phyloP scores from a whole-genome alignment of 2,888 invertebrate genomes.

The Tetragonisca angustula region DNA sequence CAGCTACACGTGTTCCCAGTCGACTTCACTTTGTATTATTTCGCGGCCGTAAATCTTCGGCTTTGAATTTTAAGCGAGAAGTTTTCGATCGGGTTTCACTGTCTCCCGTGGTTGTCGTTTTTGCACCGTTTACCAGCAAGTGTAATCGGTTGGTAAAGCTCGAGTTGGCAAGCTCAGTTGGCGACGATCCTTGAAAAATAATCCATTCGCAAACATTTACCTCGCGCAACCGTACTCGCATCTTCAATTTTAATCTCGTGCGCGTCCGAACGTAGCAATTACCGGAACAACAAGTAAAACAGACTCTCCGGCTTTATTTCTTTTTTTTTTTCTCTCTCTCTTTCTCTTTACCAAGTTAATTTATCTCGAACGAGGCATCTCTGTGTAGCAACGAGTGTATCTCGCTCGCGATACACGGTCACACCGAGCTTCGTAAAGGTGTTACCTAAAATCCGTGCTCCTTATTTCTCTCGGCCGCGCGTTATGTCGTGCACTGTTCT shows the following conservation, averaged over 20 bases:
- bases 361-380: conserved; percentile 68
- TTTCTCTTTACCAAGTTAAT: conserved; percentile 61
- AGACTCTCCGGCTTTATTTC: conserved; percentile 46
- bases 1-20: not conserved
- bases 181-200: not conserved
- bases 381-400: conserved; percentile 37
- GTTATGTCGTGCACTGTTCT: conserved; percentile 40
- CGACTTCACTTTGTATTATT: conserved; percentile 6
- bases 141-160: conserved; percentile 1
- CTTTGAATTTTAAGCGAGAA: not conserved
- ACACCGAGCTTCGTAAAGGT: conserved; percentile 51
- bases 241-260: conserved; percentile 41
- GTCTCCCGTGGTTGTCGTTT: not conserved
- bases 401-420: conserved; percentile 43
- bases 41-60: not conserved
- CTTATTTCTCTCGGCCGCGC: conserved; percentile 44
- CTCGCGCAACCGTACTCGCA: not conserved
- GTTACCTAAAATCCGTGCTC: conserved; percentile 53
- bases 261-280: conserved; percentile 61
- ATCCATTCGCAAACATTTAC: not conserved
- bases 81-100: not conserved
- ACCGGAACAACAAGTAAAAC: conserved; percentile 67
- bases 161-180: not conserved
- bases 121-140: not conserved
- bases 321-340: not conserved